Base-by-base conservation (phyloP, 1,140 invertebrate species). In the Neodiprion pinetum region DNA sequence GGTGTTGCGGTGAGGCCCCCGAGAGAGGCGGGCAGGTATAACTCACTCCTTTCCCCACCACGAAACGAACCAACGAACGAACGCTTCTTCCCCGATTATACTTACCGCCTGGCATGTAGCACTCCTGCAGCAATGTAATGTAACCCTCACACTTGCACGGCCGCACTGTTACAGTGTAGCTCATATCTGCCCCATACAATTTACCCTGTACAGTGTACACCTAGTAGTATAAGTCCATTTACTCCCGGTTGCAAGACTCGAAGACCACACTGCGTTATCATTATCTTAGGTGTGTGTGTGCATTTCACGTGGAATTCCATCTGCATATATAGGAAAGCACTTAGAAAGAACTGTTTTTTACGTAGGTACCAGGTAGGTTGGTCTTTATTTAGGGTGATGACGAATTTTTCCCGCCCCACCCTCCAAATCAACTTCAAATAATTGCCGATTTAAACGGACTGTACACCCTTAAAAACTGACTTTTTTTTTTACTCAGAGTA, bases 1-100 rank as follows among this genome's bases (percentile, higher is more conserved):
- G 82, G 82, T 85, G 84, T 85, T 80, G 75, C 77, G 75, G 71
- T 69, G 75, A 65, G 72, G 28, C 28, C 28, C 28, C 28, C 28
- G 28, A 40, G 28, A 40, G 28, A 40, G 28, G 28, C 2, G 5
- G 28, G 28, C 28, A 5, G 28, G 28, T 5, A 21, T 21, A 40
- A 40, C 28, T 40, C 28, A 40, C 28, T 40, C 28, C 5, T 40
- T 40, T 40, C 28, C 28, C 28, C 28, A 40, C 28, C 28, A 40
- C 28, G 28, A 40, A 40, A 40, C 28, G 28, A 40, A 40, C 28
- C 2, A 40, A 40, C 28, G 28, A 40, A 40, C 71, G 72, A 40
- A 40, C 28, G 76, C 61, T 70, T 47, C 48, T 12, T 76, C 61
- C 77, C 77, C 76, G 17, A 75, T 77, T 72, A 74, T 71, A 68